Percentiles rank a stretch among this genome's conserved stretches.
phyloP scores from a whole-genome alignment of 1,140 invertebrate species.

The Phocides pigmalion region DNA sequence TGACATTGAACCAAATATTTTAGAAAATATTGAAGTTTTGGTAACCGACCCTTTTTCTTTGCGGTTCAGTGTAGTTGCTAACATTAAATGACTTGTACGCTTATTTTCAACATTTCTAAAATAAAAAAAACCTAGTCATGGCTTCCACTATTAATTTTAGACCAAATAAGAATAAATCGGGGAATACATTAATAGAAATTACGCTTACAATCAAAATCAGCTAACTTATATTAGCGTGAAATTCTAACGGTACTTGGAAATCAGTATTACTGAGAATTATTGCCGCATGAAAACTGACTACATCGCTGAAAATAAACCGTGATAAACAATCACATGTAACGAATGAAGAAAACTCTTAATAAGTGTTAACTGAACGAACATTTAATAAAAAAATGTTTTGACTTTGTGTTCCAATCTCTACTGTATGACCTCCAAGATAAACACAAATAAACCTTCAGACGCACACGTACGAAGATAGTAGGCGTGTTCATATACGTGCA shows the following conservation, averaged over 20 bases:
- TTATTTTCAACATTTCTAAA: no score
- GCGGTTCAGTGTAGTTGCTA: no score
- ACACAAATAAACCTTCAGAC: slow-evolving; percentile 55
- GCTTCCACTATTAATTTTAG: no score
- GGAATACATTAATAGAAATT: no score
- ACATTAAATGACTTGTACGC: no score
- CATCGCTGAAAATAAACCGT: slow-evolving; percentile 56
- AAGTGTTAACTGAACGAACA: slow-evolving; percentile 49
- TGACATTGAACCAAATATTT: no score
- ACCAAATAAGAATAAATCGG: no score
- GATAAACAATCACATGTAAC: slow-evolving; percentile 42
- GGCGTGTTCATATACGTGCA: slow-evolving; percentile 70
- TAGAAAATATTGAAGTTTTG: no score
- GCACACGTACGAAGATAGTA: slow-evolving; percentile 55
- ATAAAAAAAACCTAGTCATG: no score
- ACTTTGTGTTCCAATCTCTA: slow-evolving; percentile 53
- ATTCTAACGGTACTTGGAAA: background rate
- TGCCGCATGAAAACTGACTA: slow-evolving; percentile 35
- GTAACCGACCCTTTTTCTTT: no score
- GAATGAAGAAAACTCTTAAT: slow-evolving; percentile 43
- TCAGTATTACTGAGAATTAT: background rate
- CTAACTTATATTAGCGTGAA: background rate
- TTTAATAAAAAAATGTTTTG: slow-evolving; percentile 45
- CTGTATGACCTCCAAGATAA: slow-evolving; percentile 60
- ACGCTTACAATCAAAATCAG: no score